phyloP scores from a whole-genome alignment of 1,140 invertebrate genomes.

The Saccostrea glomerata region DNA sequence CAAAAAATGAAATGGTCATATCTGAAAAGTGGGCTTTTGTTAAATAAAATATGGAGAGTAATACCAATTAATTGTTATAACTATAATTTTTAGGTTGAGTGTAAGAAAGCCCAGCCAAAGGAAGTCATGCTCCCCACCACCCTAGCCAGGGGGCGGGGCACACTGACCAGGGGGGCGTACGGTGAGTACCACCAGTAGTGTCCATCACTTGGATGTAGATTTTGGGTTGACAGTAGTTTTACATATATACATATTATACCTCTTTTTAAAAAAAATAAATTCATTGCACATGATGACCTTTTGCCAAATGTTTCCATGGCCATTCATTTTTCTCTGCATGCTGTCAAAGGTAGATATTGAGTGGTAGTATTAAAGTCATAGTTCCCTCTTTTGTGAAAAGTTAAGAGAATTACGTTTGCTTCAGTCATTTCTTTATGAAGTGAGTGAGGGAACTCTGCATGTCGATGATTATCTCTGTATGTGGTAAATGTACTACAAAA shows the following conservation, averaged over 20 bases:
- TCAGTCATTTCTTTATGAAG: conserved; percentile 12
- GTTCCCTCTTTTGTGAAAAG: conserved; percentile 7
- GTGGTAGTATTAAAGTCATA: conserved; percentile 24
- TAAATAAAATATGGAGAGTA: not conserved
- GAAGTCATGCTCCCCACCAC: conserved; percentile 93
- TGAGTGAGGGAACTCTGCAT: conserved; percentile 24
- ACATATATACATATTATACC: conserved; percentile 49
- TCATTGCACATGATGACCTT: conserved; percentile 52
- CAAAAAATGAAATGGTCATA: not conserved
- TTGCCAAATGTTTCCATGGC: conserved; percentile 49
- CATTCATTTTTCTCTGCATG: conserved; percentile 44
- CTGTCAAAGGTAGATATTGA: conserved; percentile 16
- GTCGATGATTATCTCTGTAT: conserved; percentile 21
- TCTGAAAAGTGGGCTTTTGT: not conserved
- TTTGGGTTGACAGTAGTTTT: conserved; percentile 49
- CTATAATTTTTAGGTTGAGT: conserved; percentile 92
- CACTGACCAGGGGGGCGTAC: conserved; percentile 66
- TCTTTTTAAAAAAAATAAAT: conserved; percentile 29
- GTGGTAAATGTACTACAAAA: conserved; percentile 21
- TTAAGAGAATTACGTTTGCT: not conserved
- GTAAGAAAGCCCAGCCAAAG: conserved; percentile 99
- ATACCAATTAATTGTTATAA: not conserved
- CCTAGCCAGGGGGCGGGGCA: conserved; percentile 67
- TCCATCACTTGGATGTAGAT: conserved; percentile 36
- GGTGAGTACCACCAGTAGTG: conserved; percentile 41